Base-by-base conservation (phyloP, 2,113 vertebrate genomes). In the Copsychus sechellarum region DNA sequence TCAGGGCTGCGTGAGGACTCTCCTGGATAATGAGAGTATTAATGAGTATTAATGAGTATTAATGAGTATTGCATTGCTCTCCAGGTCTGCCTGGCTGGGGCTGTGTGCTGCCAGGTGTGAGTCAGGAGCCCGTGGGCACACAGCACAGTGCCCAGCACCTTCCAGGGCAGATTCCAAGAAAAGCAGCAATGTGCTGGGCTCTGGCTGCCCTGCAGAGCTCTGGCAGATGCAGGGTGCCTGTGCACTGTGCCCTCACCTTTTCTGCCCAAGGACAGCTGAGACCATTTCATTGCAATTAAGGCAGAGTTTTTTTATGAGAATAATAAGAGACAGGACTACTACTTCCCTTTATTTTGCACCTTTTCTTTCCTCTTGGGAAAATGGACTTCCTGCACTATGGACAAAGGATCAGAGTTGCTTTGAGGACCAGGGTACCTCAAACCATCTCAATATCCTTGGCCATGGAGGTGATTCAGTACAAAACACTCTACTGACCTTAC, bases 231-330 rank as follows among this genome's bases (percentile, higher is more conserved):
- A 33, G 4, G 3, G 24, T 31, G 43, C 33, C 24, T 2, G 2
- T 15, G 50, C n/a, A 34, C 3, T 4, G 24, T n/a, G 43, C 34
- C 24, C 33, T 42, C 4, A 3, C 2, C 0, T 2, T 0, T 15
- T 26, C n/a, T 56, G 36, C n/a, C 42, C 58, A 8, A 70, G 28
- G 21, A 24, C 7, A 62, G 6, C 13, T 28, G 13, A 20, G 31
- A 26, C 20, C 6, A 23, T 19, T 33, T 51, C 20, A 34, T 13
- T 56, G 26, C 14, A 42, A 19, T 51, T 29, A 23, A 54, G 17
- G 40, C 25, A 33, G 51, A 16, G 18, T 38, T 76, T n/a, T 60
- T 36, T 60, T n/a, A 18, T 0, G 1, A 14, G 9, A 61, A 14
- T 12, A 12, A 2, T 33, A 26, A 29, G 8, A 54, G 29, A 17